Percentiles rank a stretch among this genome's conserved stretches.
These are phyloP conservation scores for Alviniconcha strummeri DNA, from an alignment of 2,888 invertebrate species.

Conservation along the genomic window DNA sequence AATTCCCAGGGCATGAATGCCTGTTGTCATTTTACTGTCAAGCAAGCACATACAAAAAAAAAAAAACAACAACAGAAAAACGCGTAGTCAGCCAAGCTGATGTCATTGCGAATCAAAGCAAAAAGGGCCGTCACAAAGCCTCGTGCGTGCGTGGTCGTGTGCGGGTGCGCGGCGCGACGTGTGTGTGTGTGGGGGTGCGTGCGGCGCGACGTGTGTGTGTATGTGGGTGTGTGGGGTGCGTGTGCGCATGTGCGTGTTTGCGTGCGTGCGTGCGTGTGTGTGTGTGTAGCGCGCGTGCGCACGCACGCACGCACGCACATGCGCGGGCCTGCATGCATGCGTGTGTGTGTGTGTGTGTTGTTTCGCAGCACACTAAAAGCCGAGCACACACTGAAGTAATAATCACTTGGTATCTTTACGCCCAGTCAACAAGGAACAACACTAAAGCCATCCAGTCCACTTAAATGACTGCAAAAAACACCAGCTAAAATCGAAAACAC, in stretches of 20 bases:
- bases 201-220: conserved; percentile 14
- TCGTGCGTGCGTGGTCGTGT: background rate
- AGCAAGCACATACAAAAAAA: too few relatives aligned
- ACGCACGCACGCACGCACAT: background rate
- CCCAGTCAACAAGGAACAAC: too few relatives aligned
- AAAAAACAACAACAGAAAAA: too few relatives aligned
- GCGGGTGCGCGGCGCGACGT: background rate
- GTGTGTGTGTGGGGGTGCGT: conserved; percentile 5
- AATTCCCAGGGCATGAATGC: too few relatives aligned
- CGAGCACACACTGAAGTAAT: background rate
- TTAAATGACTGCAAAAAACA: background rate
- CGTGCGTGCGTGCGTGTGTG: background rate
- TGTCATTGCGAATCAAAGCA: too few relatives aligned
- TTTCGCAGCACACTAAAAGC: background rate
- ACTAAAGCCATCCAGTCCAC: too few relatives aligned
- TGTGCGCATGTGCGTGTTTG: background rate
- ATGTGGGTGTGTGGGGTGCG: background rate
- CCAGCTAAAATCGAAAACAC: background rate
- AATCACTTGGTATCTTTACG: too few relatives aligned
- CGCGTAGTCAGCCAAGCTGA: too few relatives aligned
- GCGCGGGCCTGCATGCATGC: conserved; percentile 1
- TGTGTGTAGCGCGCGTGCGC: background rate
- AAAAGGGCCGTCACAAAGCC: too few relatives aligned
- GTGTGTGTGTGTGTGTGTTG: background rate
- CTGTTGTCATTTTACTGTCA: too few relatives aligned